A percentile compares a stretch with the other conserved stretches of the same genome.
These are phyloP conservation scores for Ptychoptera contaminata DNA, from an alignment of 2,888 invertebrate species.

Conservation along the genomic window DNA sequence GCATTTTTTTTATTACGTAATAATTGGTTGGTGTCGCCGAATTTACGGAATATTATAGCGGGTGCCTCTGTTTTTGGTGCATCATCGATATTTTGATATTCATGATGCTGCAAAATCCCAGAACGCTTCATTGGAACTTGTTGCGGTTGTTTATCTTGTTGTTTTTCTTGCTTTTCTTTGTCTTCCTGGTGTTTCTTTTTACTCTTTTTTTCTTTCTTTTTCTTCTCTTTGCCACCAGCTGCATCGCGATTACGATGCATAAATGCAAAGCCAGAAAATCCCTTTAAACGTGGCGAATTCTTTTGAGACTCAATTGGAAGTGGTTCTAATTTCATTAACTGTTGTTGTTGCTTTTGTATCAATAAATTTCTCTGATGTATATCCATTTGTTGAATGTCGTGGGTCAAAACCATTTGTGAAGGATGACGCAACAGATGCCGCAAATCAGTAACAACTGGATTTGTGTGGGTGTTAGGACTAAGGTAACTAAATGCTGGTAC, in stretches of 20 bases:
- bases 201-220: conserved; percentile 9
- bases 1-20: conserved; percentile 9
- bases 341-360: no score
- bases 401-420: not conserved
- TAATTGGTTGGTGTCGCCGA: conserved; percentile 13
- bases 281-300: no score
- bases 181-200: conserved; percentile 10
- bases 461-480: conserved; percentile 7
- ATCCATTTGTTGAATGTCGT: not conserved
- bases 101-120: conserved; percentile 8
- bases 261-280: no score
- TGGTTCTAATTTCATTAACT: no score
- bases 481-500: conserved; percentile 13
- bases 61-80: conserved; percentile 7
- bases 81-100: conserved; percentile 13
- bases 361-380: not conserved
- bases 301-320: no score
- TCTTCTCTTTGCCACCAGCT: conserved; percentile 5
- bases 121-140: conserved; percentile 11
- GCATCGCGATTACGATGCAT: no score
- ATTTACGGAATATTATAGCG: conserved; percentile 9
- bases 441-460: conserved; percentile 1
- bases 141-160: conserved; percentile 4
- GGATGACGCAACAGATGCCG: not conserved
- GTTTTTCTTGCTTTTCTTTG: conserved; percentile 8